phyloP scores from a whole-genome alignment of 2,113 vertebrate genomes.

The Pituophis catenifer region DNA sequence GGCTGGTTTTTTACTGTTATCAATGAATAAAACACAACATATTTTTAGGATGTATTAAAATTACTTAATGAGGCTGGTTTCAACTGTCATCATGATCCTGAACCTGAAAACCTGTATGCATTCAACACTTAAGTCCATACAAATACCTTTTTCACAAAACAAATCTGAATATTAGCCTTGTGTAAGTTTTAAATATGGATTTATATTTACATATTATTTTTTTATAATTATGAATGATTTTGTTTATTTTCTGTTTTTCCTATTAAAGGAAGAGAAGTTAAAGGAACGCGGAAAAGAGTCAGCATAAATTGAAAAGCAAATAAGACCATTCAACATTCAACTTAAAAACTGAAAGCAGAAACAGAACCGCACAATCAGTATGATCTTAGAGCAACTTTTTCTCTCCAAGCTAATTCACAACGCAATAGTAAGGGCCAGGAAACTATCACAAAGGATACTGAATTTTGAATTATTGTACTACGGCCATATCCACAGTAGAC shows the following conservation, averaged over 20 bases:
- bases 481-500: not conserved
- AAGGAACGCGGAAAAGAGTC: not conserved
- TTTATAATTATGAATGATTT: not conserved
- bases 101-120: conserved; percentile 20
- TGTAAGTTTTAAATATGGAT: not conserved
- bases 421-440: not conserved
- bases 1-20: conserved; percentile 61
- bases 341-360: not conserved
- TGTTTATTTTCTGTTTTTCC: not conserved
- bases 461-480: not conserved
- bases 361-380: not conserved
- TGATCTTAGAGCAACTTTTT: not conserved
- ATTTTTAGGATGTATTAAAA: conserved; percentile 53
- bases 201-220: not conserved
- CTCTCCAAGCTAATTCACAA: not conserved
- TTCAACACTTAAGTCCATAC: conserved; percentile 30
- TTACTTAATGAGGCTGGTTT: conserved; percentile 52
- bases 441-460: not conserved
- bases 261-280: not conserved
- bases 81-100: conserved; percentile 18
- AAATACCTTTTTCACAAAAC: conserved; percentile 36
- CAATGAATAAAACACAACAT: conserved; percentile 57
- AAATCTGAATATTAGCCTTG: conserved; percentile 35
- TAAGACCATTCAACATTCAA: not conserved
- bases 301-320: not conserved